Evolutionary conservation across 2,888 invertebrate genomes (phyloP).

Genomic region (Lamellibrachia satsuma): DNA sequence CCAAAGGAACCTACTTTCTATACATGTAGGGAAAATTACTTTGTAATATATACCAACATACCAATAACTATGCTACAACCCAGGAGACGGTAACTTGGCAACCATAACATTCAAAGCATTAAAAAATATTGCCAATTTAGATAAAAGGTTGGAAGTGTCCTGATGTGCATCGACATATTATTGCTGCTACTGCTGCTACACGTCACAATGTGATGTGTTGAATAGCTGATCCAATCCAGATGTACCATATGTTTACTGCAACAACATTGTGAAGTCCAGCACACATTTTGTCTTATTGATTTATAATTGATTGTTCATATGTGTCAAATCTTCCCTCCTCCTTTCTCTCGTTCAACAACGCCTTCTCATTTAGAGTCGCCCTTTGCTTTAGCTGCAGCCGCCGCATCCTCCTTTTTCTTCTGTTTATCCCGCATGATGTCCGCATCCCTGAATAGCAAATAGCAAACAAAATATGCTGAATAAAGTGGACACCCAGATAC

Average conservation of each 20-base stretch:
- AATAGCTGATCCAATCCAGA: background rate
- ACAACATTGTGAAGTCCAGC: background rate
- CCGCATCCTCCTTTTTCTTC: background rate
- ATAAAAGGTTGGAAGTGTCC: background rate
- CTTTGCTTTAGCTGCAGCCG: background rate
- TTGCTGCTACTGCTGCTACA: background rate
- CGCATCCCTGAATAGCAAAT: background rate
- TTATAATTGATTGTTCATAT: background rate
- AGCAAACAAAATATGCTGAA: background rate
- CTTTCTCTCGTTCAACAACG: background rate
- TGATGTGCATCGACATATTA: background rate
- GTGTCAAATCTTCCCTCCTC: background rate
- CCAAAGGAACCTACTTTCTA: background rate
- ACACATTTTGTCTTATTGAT: background rate
- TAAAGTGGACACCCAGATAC: background rate
- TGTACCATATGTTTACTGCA: background rate
- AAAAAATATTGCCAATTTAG: background rate
- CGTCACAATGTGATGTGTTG: background rate
- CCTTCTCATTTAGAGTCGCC: conserved; percentile 6
- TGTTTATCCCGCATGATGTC: conserved; percentile 6
- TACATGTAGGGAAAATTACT: background rate
- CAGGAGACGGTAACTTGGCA: background rate
- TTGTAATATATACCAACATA: background rate
- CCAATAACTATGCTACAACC: background rate
- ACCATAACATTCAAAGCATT: background rate